Conservation (phyloP, 2,797 vertebrate species). For the Silurus lanzhouensis region DNA sequence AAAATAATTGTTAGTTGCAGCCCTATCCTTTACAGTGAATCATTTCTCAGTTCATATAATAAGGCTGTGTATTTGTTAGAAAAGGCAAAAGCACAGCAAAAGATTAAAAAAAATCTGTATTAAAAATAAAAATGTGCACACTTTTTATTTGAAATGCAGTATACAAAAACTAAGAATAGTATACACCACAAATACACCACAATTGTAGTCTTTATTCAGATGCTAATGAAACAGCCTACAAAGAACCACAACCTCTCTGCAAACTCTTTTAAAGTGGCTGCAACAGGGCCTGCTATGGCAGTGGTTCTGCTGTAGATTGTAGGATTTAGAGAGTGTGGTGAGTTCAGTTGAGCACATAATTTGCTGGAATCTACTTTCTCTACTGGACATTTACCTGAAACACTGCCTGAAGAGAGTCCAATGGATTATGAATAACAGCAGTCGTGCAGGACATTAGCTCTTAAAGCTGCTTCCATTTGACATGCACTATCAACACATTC, state of each 20-base stretch:
- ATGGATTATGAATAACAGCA: neutral
- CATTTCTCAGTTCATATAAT: neutral
- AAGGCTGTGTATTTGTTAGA: neutral
- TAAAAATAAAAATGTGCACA: neutral
- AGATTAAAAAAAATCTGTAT: no score
- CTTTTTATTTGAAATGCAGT: neutral
- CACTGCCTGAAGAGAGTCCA: neutral
- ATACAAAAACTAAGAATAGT: neutral
- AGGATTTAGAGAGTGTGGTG: neutral
- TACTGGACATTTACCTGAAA: neutral
- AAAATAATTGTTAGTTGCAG: no score
- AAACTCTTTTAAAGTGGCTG: neutral
- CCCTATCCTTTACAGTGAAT: no score
- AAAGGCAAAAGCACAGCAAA: neutral
- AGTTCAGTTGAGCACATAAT: neutral
- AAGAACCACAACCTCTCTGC: no score
- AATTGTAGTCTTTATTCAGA: no score
- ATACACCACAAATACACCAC: no score
- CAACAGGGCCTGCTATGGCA: neutral
- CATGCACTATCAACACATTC: neutral
- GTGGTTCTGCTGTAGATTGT: neutral
- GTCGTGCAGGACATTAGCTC: neutral
- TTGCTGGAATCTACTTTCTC: neutral
- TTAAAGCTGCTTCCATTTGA: neutral
- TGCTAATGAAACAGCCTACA: no score